Evolutionary conservation across 1,140 invertebrate genomes (phyloP).

Genomic region (Chrysomallon squamiferum): DNA sequence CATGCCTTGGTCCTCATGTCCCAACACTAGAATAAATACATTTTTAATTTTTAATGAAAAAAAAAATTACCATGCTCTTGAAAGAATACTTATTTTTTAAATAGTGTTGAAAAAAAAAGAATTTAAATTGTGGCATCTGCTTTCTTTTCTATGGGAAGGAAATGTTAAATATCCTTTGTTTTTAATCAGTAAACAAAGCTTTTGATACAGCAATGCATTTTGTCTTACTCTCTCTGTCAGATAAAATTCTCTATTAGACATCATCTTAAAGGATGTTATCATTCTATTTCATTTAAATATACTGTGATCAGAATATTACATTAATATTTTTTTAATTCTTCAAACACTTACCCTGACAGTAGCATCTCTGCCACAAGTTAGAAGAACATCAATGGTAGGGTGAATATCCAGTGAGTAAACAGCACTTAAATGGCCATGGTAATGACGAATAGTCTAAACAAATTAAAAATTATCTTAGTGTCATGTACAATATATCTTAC

Average conservation of each 20-base stretch:
- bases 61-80: background rate
- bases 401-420: slow-evolving; percentile 94
- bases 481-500: too few species aligned
- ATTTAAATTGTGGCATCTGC: background rate
- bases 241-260: too few species aligned
- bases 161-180: too few species aligned
- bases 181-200: too few species aligned
- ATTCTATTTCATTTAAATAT: too few species aligned
- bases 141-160: too few species aligned
- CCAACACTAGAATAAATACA: slow-evolving; percentile 75
- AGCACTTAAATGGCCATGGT: slow-evolving; percentile 98
- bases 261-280: too few species aligned
- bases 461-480: slow-evolving; percentile 8
- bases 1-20: slow-evolving; percentile 99
- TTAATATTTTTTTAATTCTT: too few species aligned
- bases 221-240: too few species aligned
- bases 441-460: slow-evolving; percentile 88
- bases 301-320: too few species aligned
- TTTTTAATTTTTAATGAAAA: background rate
- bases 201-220: too few species aligned
- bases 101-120: background rate
- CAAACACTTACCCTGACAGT: slow-evolving; percentile 85
- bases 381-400: slow-evolving; percentile 93
- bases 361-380: slow-evolving; percentile 93
- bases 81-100: background rate